These are phyloP conservation scores for Dolichomitus sp. DNA, from an alignment of 2,888 invertebrate genomes.

Conservation along the genomic window DNA sequence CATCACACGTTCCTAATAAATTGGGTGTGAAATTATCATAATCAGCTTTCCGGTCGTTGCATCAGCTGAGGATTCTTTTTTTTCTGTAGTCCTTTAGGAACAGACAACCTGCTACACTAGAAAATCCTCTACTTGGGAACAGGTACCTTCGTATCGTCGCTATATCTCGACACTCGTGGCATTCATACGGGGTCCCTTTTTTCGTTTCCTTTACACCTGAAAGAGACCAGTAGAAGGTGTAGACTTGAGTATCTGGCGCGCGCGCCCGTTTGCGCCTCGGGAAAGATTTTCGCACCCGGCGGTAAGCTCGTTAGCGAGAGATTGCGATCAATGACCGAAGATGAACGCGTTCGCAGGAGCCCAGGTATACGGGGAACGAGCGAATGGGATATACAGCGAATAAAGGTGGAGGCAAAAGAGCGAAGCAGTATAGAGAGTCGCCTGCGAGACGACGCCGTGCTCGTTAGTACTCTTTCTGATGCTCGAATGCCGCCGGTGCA, in stretches of 20 bases:
- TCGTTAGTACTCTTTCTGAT: conserved; percentile 79
- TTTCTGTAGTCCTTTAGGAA: background rate
- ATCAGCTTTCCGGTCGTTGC: background rate
- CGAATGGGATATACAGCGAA: conserved; percentile 55
- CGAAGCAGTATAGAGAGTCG: conserved; percentile 37
- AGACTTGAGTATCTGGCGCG: conserved; percentile 47
- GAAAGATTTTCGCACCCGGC: conserved; percentile 82
- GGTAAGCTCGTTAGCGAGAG: conserved; percentile 83
- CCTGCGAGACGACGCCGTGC: conserved; percentile 65
- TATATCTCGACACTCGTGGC: conserved; percentile 26
- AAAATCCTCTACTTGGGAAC: conserved; percentile 44
- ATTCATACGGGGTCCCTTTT: conserved; percentile 45
- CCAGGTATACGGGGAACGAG: conserved; percentile 52
- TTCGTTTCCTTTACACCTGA: conserved; percentile 33
- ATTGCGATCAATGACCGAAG: conserved; percentile 85
- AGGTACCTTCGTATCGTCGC: conserved; percentile 48
- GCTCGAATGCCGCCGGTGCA: conserved; percentile 56
- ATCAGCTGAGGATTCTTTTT: background rate
- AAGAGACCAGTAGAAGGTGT: conserved; percentile 49
- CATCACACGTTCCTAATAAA: background rate
- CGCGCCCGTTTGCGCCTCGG: conserved; percentile 69
- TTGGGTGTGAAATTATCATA: background rate
- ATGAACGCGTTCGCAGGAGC: conserved; percentile 82
- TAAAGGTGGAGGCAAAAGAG: conserved; percentile 61
- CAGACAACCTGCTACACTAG: conserved; percentile 48